Base-by-base conservation (phyloP, 1,140 invertebrate species). In the Ceratina australensis region DNA sequence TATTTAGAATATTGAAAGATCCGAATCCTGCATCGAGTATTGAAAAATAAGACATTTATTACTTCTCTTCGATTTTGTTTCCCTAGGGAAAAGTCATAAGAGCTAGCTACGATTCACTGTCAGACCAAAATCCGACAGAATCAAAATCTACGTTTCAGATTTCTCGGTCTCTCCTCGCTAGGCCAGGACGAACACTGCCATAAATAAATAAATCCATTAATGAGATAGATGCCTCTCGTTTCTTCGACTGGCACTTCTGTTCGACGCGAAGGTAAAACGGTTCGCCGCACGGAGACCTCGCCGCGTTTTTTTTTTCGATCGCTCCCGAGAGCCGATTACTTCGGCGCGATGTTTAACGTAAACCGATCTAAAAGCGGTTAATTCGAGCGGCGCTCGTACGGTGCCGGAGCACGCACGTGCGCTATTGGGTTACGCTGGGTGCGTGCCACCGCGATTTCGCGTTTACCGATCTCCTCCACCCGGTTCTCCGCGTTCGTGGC, bases 321-420 rank as follows among this genome's bases (percentile, higher is more conserved):
- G 75, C 20, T 60, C 26, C 22, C 3, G 18, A n/a, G 74, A 71
- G 74, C 73, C 73, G 73, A 76, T 76, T 76, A 77, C 57, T 71
- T 50, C 13, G 73, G 66, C 49, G 66, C 66, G 74, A 80, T 80
- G 79, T 84, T 84, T 78, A 74, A 84, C 67, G 82, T 86, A 86
- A 86, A 82, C 75, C 74, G 84, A 86, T 82, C 78, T 79, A 75
- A 56, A 80, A 73, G 61, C 69, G 71, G 80, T 84, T 84, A 84
- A 86, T 81, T 86, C 82, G 80, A 84, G 60, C 77, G 61, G 66
- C 49, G 16, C 26, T 33, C 33, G 65, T 15, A 60, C 66, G 73
- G 57, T 26, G 60, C 42, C 33, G 33, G 33, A 42, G 60, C 60
- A 60, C 66, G 74, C 59, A 54, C 52, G 56, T 54, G 59, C 24